These are phyloP conservation scores for Hippolais icterina DNA, from an alignment of 2,113 vertebrate species.

Conservation along the genomic window DNA sequence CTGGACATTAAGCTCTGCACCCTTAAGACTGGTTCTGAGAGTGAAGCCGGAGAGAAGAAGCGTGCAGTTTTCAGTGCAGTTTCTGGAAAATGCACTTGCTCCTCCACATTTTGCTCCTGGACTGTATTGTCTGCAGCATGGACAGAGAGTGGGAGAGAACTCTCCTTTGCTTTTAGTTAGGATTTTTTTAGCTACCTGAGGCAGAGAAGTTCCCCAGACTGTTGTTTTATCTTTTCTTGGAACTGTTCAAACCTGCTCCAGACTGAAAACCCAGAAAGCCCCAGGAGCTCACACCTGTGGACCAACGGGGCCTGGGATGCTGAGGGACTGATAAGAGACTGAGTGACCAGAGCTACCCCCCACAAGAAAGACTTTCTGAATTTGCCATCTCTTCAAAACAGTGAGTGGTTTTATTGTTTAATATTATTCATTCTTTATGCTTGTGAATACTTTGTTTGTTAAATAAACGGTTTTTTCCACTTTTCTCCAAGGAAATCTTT, in stretches of 20 bases:
- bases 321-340: not conserved
- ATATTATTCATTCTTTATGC: not conserved
- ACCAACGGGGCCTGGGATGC: not conserved
- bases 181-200: not conserved
- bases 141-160: not conserved
- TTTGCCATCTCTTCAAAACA: not conserved
- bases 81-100: not conserved
- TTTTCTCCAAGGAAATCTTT: not conserved
- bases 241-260: not conserved
- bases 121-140: not conserved
- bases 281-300: not conserved
- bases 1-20: not conserved
- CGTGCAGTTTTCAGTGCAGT: rapidly evolving
- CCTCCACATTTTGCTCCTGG: not conserved
- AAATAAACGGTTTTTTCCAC: not conserved
- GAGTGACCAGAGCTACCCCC: not conserved
- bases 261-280: not conserved
- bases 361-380: not conserved
- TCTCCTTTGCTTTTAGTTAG: not conserved
- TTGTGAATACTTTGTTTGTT: not conserved
- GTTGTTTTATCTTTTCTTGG: not conserved
- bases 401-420: not conserved
- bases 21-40: not conserved
- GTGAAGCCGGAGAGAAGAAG: not conserved
- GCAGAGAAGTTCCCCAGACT: not conserved